Conservation (phyloP, 2,113 vertebrate genomes). For the human (Homo sapiens) region DNA sequence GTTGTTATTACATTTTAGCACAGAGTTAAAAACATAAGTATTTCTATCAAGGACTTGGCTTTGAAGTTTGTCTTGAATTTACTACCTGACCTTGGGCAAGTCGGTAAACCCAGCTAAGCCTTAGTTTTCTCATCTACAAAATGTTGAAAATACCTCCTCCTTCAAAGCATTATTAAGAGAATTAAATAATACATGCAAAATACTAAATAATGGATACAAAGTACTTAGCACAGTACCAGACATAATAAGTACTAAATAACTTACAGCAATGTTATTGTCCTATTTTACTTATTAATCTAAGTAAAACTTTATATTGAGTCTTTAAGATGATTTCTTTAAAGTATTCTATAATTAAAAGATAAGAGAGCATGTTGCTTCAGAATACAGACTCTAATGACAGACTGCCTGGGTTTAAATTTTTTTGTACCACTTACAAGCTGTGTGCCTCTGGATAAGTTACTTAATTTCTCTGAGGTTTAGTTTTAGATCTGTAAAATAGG, state of each 20-base stretch:
- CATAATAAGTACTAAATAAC: not conserved
- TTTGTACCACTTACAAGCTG: not conserved
- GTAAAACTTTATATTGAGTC: not conserved
- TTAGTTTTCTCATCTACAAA: slow-evolving; percentile 45
- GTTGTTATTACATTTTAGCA: not conserved
- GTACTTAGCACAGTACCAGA: slow-evolving; percentile 11
- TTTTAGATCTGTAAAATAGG: not conserved
- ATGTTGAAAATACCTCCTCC: not conserved
- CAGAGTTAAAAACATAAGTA: slow-evolving; percentile 33
- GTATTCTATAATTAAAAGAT: not conserved
- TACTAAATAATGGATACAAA: not conserved
- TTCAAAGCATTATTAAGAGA: slow-evolving; percentile 42
- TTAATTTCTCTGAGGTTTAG: not conserved
- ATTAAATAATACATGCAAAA: not conserved
- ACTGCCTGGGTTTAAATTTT: not conserved
- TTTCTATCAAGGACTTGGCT: slow-evolving; percentile 18
- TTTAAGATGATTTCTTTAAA: slow-evolving; percentile 18
- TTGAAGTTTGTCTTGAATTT: slow-evolving; percentile 44
- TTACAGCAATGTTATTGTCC: not conserved
- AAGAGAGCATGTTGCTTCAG: not conserved
- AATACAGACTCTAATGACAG: not conserved
- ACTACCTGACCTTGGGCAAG: not conserved
- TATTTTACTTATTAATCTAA: slow-evolving; percentile 24
- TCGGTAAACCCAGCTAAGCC: not conserved
- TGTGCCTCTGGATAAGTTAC: not conserved